These are phyloP conservation scores for Drosophila peninsularis DNA, from an alignment of 2,888 invertebrate species.

Conservation along the genomic window DNA sequence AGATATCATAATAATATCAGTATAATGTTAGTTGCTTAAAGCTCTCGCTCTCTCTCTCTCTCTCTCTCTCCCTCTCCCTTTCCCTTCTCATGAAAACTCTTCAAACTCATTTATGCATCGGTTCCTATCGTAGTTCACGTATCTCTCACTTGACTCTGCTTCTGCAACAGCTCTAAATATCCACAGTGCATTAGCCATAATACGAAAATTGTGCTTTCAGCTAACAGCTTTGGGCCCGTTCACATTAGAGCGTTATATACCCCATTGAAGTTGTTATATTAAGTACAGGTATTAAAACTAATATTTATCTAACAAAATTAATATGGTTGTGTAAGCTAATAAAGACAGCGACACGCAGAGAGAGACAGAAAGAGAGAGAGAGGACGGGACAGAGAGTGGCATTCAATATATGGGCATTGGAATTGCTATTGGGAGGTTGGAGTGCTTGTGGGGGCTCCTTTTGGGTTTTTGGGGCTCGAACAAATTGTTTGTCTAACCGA, in stretches of 20 bases:
- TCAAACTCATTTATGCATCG: not conserved
- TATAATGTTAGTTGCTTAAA: not conserved
- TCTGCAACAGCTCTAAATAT: not conserved
- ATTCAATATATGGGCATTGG: conserved; percentile 11
- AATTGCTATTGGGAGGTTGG: conserved; percentile 9
- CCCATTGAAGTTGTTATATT: conserved; percentile 7
- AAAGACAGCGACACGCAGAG: conserved; percentile 46
- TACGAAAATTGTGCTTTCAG: not conserved
- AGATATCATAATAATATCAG: too few relatives aligned
- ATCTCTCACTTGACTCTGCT: not conserved
- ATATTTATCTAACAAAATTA: conserved; percentile 81
- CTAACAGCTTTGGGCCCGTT: not conserved
- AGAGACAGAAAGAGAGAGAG: not conserved
- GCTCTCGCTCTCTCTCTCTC: not conserved
- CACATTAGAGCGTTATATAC: conserved; percentile 13
- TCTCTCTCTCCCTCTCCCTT: too few relatives aligned
- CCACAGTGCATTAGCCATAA: not conserved
- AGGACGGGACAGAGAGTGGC: not conserved
- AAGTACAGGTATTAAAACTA: conserved; percentile 65
- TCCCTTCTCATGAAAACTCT: not conserved
- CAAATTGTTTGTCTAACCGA: conserved; percentile 72
- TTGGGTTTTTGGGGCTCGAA: conserved; percentile 13
- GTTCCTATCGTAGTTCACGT: not conserved
- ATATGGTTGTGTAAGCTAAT: conserved; percentile 71
- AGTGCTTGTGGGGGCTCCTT: not conserved